phyloP scores from a whole-genome alignment of 2,888 invertebrate genomes.

The Eristalis intricaria region DNA sequence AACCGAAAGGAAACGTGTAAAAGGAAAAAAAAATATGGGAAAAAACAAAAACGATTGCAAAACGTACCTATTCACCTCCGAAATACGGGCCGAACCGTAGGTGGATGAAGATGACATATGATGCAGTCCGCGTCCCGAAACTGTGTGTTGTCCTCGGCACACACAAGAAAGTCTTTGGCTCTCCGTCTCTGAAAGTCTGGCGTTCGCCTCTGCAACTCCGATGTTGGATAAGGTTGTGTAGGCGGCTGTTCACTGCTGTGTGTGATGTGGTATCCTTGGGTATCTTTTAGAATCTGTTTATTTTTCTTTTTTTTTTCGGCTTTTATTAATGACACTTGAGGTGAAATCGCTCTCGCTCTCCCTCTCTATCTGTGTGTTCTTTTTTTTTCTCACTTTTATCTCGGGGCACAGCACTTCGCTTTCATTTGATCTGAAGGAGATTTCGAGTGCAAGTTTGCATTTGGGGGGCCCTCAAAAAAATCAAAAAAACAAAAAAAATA shows the following conservation, averaged over 20 bases:
- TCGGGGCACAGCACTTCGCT: conserved; percentile 36
- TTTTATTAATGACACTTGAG: conserved; percentile 17
- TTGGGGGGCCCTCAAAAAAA: conserved; percentile 36
- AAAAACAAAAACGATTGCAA: conserved; percentile 2
- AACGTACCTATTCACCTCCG: conserved; percentile 56
- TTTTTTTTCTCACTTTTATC: conserved; percentile 14
- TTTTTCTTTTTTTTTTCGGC: conserved; percentile 22
- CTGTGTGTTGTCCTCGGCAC: conserved; percentile 21
- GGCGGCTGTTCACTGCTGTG: conserved; percentile 4
- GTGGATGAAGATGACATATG: conserved; percentile 68
- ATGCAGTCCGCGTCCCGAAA: conserved; percentile 50
- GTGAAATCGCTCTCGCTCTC: background rate
- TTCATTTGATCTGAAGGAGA: conserved; percentile 14
- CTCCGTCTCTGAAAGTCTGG: background rate
- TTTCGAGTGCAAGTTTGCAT: conserved; percentile 5
- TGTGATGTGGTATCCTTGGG: conserved; percentile 60
- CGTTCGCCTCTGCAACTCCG: background rate
- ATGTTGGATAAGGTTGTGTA: conserved; percentile 15
- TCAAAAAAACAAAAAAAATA: background rate
- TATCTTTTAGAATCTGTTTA: conserved; percentile 14
- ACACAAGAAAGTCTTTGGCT: background rate
- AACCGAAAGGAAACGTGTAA: conserved; percentile 2
- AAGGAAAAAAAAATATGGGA: background rate
- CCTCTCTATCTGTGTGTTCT: background rate
- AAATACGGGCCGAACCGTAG: conserved; percentile 43